Percentiles rank a stretch among this genome's conserved stretches.
These are phyloP conservation scores for Lasioglossum pauxillum DNA, from an alignment of 2,888 invertebrate species.

Conservation along the genomic window DNA sequence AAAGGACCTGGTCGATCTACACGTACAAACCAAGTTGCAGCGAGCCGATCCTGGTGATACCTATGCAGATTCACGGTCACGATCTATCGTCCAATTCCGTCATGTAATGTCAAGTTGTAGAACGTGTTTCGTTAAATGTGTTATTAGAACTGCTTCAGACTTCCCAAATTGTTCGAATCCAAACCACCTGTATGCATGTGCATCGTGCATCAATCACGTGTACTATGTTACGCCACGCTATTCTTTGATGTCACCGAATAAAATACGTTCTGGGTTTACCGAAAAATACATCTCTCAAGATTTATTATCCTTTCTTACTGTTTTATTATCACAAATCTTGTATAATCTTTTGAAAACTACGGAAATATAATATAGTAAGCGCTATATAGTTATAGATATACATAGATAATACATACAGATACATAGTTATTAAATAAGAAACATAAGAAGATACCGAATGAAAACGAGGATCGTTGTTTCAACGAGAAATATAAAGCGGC, in stretches of 20 bases:
- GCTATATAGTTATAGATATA: not conserved
- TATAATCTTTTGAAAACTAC: slow-evolving; percentile 29
- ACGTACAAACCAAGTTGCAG: slow-evolving; percentile 90
- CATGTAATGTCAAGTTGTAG: not conserved
- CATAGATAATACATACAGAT: slow-evolving; percentile 1
- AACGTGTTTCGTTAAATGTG: not conserved
- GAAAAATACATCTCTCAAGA: not conserved
- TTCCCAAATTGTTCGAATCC: not conserved
- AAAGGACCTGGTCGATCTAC: slow-evolving; percentile 91
- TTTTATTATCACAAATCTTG: slow-evolving; percentile 46
- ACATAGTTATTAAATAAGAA: not conserved
- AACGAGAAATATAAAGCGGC: slow-evolving; percentile 9
- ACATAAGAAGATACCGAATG: not conserved
- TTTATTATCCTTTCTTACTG: not conserved
- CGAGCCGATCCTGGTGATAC: slow-evolving; percentile 90
- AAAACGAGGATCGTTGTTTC: not conserved
- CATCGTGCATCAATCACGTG: not conserved
- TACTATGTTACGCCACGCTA: not conserved
- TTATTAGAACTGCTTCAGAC: not conserved
- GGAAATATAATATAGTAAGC: not conserved
- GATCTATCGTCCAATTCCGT: not conserved
- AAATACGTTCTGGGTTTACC: not conserved
- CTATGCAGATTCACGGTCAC: slow-evolving; percentile 83
- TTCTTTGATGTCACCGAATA: not conserved
- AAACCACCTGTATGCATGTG: not conserved